Percentiles rank a stretch among this genome's conserved stretches.
Conservation (phyloP, 2,888 invertebrate genomes). For the Invenusta paracnida region DNA sequence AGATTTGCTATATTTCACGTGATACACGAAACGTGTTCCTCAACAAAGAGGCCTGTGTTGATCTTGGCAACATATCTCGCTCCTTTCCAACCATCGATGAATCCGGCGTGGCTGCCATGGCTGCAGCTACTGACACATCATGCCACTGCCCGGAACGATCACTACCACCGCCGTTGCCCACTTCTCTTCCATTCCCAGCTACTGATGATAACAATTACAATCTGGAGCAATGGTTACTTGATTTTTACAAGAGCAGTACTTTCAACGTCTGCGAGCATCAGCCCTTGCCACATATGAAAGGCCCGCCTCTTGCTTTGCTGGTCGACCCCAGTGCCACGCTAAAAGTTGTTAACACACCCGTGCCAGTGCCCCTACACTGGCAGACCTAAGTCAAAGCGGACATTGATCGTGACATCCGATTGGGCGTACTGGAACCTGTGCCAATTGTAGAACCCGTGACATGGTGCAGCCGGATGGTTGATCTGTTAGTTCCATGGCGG, state of each 20-base stretch:
- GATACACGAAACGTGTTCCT: slow-evolving; percentile 48
- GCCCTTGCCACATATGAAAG: background rate
- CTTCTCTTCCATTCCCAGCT: slow-evolving; percentile 47
- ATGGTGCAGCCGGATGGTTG: too few relatives aligned
- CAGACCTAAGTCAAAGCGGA: too few relatives aligned
- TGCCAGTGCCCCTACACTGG: too few relatives aligned
- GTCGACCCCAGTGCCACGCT: too few relatives aligned
- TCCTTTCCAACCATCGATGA: slow-evolving; percentile 47
- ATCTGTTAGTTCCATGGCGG: too few relatives aligned
- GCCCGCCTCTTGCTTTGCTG: background rate
- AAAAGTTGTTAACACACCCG: too few relatives aligned
- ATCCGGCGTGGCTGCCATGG: background rate
- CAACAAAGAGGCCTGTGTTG: slow-evolving; percentile 48
- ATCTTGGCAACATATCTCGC: slow-evolving; percentile 47
- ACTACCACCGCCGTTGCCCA: slow-evolving; percentile 46
- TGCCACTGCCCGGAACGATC: slow-evolving; percentile 44
- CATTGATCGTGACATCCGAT: too few relatives aligned
- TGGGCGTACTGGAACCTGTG: too few relatives aligned
- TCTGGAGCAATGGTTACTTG: slow-evolving; percentile 39
- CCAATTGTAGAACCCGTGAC: too few relatives aligned
- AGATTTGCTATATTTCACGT: slow-evolving; percentile 49
- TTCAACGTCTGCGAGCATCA: slow-evolving; percentile 28
- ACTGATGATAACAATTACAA: slow-evolving; percentile 45
- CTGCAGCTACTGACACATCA: background rate
- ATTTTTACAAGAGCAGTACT: background rate